Base-by-base conservation (phyloP, 2,113 vertebrate genomes). In the Zosterops lateralis region DNA sequence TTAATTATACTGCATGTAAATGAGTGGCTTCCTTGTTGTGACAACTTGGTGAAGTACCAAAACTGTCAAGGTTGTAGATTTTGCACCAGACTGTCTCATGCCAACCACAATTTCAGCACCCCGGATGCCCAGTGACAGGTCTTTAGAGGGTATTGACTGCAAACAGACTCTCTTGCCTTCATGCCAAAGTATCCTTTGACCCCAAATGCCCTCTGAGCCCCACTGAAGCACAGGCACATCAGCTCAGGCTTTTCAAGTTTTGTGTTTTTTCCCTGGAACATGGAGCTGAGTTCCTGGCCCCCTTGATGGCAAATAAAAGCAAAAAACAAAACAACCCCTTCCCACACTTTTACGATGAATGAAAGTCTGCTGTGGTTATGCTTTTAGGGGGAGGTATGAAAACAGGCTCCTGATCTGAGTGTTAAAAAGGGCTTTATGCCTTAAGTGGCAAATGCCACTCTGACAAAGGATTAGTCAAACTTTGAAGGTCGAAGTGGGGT, bases 391-490 rank as follows among this genome's bases (percentile, higher is more conserved):
- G 82, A 83, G 56, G 40, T 60, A 78, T 57, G 81, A 72, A 88
- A 95, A 75, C 68, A 65, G 93, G 50, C 79, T 96, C 87, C 89
- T 56, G 62, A 85, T 68, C 71, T 4, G 48, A 74, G 91, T 86
- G 61, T 50, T 90, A 48, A 66, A 80, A 83, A 45, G 68, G 57
- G 57, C 64, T 95, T 95, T 84, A 75, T 73, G 92, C 76, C 75
- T 86, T 45, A 36, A 85, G 82, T 88, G 81, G 91, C 74, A 93
- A 96, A 94, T 80, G 84, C 90, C 82, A 67, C 84, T 67, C 56
- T 53, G 87, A 92, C 92, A 95, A 92, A 94, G 79, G 83, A 90
- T 78, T 94, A 93, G 94, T 91, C 56, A 78, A 71, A 94, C 91
- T 90, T 94, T 72, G 90, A 93, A 93, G 88, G 94, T 86, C 5